A percentile compares a stretch with the other conserved stretches of the same genome.
These are phyloP conservation scores for Enteromius anoplus DNA, from an alignment of 2,797 vertebrate genomes.

Conservation along the genomic window DNA sequence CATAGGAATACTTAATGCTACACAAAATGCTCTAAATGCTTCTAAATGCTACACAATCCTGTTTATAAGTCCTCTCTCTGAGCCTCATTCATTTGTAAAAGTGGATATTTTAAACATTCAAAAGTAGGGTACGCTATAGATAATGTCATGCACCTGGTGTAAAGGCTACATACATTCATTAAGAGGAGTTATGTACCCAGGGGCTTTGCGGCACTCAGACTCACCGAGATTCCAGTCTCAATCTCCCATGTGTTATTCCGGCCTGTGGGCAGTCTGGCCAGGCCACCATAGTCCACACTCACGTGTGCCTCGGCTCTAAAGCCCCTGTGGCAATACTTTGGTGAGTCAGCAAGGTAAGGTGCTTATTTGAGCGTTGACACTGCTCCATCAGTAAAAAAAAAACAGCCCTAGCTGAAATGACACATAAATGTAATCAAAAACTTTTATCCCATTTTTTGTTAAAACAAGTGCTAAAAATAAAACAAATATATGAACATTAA, in stretches of 20 bases:
- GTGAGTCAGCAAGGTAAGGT: slow-evolving; percentile 46
- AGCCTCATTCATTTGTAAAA: neutral
- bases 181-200: slow-evolving; percentile 10
- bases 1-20: neutral
- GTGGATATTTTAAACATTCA: slow-evolving; percentile 13
- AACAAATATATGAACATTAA: neutral
- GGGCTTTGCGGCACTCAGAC: slow-evolving; percentile 14
- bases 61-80: neutral
- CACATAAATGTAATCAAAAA: neutral
- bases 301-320: slow-evolving; percentile 6
- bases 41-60: neutral
- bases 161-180: slow-evolving; percentile 41
- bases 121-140: slow-evolving; percentile 29
- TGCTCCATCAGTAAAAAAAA: slow-evolving; percentile 12
- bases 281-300: slow-evolving; percentile 3
- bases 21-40: no score
- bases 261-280: slow-evolving; percentile 32
- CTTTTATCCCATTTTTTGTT: neutral
- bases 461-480: neutral
- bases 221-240: slow-evolving; percentile 25
- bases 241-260: neutral
- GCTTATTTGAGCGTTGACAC: slow-evolving; percentile 45
- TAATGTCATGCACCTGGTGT: slow-evolving; percentile 33
- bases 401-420: slow-evolving; percentile 4
- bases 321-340: slow-evolving; percentile 34